phyloP scores from a whole-genome alignment of 2,888 invertebrate genomes.

The Apodemia duryi region DNA sequence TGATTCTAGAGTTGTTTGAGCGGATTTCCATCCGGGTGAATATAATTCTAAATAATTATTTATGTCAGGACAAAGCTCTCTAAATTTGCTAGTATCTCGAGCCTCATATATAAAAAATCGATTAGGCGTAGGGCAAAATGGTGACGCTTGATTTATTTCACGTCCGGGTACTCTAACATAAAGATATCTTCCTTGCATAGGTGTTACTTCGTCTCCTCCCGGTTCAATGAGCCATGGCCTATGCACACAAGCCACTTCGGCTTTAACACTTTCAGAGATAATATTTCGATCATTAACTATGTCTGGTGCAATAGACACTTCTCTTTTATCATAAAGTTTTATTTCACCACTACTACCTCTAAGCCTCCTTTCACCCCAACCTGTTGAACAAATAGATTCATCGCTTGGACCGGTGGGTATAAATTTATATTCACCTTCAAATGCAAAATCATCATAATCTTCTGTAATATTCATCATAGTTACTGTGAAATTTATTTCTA shows the following conservation, averaged over 20 bases:
- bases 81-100: constrained; percentile 79
- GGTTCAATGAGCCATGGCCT: constrained; percentile 90
- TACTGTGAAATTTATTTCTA: constrained; percentile 86
- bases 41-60: constrained; percentile 81
- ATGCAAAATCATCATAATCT: constrained; percentile 88
- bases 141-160: constrained; percentile 69
- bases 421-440: constrained; percentile 87
- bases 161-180: constrained; percentile 85
- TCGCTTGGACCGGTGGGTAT: constrained; percentile 77
- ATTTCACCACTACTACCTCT: constrained; percentile 87
- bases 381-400: constrained; percentile 80
- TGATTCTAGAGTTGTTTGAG: constrained; percentile 63
- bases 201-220: constrained; percentile 83
- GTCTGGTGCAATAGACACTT: constrained; percentile 60
- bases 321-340: constrained; percentile 81
- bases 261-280: constrained; percentile 73
- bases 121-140: constrained; percentile 83
- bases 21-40: constrained; percentile 84
- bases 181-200: constrained; percentile 81
- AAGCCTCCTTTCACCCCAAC: constrained; percentile 82
- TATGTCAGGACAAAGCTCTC: constrained; percentile 83
- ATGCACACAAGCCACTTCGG: constrained; percentile 82
- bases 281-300: constrained; percentile 70
- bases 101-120: constrained; percentile 86
- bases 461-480: constrained; percentile 89